These are phyloP conservation scores for Pipistrellus nathusii DNA, from an alignment of 2,797 vertebrate genomes.

Conservation along the genomic window DNA sequence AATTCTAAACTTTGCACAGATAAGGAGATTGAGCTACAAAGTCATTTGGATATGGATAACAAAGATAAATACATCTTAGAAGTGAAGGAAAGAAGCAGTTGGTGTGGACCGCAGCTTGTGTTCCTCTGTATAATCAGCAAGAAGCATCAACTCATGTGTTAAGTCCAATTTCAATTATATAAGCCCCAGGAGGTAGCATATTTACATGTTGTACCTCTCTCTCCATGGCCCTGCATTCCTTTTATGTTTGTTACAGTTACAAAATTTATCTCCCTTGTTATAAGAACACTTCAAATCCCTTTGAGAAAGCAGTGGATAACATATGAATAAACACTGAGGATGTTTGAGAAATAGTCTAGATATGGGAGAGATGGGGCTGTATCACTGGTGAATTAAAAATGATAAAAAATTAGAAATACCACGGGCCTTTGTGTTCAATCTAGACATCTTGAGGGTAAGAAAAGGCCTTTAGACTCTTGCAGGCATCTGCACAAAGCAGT, in stretches of 20 bases:
- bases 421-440: not conserved
- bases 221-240: not conserved
- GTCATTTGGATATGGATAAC: not conserved
- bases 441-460: not conserved
- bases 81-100: not conserved
- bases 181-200: not conserved
- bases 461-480: not conserved
- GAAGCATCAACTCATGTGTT: not conserved
- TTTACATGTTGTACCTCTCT: not conserved
- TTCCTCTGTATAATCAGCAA: not conserved
- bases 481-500: not conserved
- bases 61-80: not conserved
- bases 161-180: not conserved
- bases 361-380: not conserved
- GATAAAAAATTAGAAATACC: not conserved
- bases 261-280: conserved; percentile 31
- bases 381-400: not conserved
- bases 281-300: not conserved
- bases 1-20: not conserved
- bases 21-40: not conserved
- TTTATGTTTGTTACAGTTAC: conserved; percentile 31
- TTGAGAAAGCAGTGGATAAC: not conserved
- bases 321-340: conserved; percentile 31
- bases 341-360: not conserved
- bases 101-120: not conserved